These are phyloP conservation scores for Gerris buenoi DNA, from an alignment of 1,140 invertebrate species.

Conservation along the genomic window DNA sequence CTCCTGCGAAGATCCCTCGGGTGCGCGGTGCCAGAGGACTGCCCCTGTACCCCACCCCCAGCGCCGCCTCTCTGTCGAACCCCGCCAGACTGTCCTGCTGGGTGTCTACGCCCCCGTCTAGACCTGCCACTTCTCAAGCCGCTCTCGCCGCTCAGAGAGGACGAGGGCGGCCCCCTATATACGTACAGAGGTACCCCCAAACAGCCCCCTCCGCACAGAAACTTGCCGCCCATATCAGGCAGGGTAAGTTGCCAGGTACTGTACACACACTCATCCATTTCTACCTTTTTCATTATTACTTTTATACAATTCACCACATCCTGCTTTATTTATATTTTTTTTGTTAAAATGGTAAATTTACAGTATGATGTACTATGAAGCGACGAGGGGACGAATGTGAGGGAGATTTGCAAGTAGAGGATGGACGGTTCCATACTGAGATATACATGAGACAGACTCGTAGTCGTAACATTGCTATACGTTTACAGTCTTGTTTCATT, in stretches of 20 bases:
- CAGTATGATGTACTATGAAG: too few relatives aligned
- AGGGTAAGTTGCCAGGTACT: conserved; percentile 11
- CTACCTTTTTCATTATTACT: too few relatives aligned
- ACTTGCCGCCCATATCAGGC: conserved; percentile 12
- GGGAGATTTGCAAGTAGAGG: too few relatives aligned
- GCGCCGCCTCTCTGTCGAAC: conserved; percentile 30
- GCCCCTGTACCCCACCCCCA: conserved; percentile 30
- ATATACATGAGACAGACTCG: too few relatives aligned
- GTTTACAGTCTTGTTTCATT: too few relatives aligned
- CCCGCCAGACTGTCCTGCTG: conserved; percentile 22
- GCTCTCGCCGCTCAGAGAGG: conserved; percentile 23
- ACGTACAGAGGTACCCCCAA: conserved; percentile 17
- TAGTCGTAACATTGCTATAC: too few relatives aligned
- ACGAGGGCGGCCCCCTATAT: conserved; percentile 29
- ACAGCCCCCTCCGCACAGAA: conserved; percentile 10
- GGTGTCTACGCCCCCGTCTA: background rate
- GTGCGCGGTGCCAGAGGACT: conserved; percentile 34
- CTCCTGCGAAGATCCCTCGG: conserved; percentile 77
- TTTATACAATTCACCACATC: too few relatives aligned
- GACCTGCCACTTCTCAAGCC: background rate
- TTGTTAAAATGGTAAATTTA: too few relatives aligned
- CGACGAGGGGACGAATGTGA: too few relatives aligned
- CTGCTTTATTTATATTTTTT: too few relatives aligned
- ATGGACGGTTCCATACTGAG: too few relatives aligned
- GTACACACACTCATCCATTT: too few relatives aligned